A percentile compares a stretch with the other conserved stretches of the same genome.
Conservation (phyloP, 64 coral and sea anemone genomes). For the Porites lutea region DNA sequence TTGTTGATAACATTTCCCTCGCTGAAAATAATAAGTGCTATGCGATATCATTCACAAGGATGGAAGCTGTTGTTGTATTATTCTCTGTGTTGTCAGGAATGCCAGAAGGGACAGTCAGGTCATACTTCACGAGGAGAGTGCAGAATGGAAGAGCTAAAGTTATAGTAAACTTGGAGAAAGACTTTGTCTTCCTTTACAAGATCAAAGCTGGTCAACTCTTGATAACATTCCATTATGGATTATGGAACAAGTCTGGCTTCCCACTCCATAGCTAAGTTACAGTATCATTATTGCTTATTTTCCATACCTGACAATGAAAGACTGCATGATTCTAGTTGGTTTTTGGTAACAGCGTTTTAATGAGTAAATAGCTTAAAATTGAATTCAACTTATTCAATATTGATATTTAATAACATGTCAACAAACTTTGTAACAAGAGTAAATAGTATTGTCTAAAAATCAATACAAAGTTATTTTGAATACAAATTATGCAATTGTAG, state of each 20-base stretch:
- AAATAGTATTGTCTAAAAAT: too few species aligned
- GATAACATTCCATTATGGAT: slow-evolving; percentile 73
- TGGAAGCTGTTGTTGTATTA: slow-evolving; percentile 23
- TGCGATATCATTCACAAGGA: slow-evolving; percentile 51
- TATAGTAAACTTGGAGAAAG: slow-evolving; percentile 46
- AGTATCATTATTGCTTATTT: slow-evolving; percentile 6
- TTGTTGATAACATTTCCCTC: slow-evolving; percentile 31
- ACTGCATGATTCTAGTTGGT: not conserved
- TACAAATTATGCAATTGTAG: too few species aligned
- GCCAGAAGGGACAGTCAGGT: slow-evolving; percentile 12
- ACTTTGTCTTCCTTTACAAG: slow-evolving; percentile 71
- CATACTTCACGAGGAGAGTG: slow-evolving; percentile 38
- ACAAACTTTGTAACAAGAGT: too few species aligned
- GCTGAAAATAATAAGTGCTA: slow-evolving; percentile 54
- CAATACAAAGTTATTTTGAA: too few species aligned
- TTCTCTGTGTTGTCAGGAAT: slow-evolving; percentile 53
- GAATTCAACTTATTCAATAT: not conserved
- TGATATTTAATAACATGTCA: too few species aligned
- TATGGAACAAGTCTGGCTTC: slow-evolving; percentile 81
- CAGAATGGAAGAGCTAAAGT: slow-evolving; percentile 56
- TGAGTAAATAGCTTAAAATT: slow-evolving; percentile 6
- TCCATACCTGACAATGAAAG: too few species aligned
- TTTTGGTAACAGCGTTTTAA: slow-evolving; percentile 17
- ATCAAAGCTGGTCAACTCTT: slow-evolving; percentile 51
- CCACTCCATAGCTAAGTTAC: slow-evolving; percentile 62